Percentiles rank a stretch among this genome's conserved stretches.
These are phyloP conservation scores for Phoenicopterus ruber DNA, from an alignment of 2,113 vertebrate genomes.

Conservation along the genomic window DNA sequence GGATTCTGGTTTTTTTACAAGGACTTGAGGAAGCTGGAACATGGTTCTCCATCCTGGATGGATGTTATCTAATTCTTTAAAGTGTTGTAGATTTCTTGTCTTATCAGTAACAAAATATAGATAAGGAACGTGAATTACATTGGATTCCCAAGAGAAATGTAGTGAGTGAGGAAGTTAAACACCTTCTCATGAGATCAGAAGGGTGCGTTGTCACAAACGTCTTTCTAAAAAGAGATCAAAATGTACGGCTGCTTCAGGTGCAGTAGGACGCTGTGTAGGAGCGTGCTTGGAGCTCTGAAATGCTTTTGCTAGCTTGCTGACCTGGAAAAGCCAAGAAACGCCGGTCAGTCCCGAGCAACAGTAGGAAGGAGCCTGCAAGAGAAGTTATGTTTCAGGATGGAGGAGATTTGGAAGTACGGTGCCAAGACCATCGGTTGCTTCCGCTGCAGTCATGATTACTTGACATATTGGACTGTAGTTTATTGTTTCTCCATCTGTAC, in stretches of 20 bases:
- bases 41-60: not conserved
- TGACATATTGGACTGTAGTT: not conserved
- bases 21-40: not conserved
- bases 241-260: not conserved
- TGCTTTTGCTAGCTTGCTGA: not conserved
- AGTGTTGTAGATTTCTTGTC: not conserved
- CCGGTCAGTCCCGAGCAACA: not conserved
- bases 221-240: not conserved
- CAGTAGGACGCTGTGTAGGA: not conserved
- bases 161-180: not conserved
- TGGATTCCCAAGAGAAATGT: not conserved
- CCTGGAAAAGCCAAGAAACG: not conserved
- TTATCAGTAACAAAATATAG: not conserved
- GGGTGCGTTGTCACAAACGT: fast-evolving
- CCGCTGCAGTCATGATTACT: not conserved
- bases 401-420: not conserved
- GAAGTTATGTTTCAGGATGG: not conserved
- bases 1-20: not conserved
- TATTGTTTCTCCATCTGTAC: not conserved
- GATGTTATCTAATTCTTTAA: not conserved
- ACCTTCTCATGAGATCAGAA: not conserved
- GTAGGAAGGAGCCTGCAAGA: not conserved
- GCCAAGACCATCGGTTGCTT: not conserved
- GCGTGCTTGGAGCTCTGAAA: not conserved
- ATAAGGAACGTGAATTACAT: not conserved